phyloP scores from a whole-genome alignment of 2,797 vertebrate species.

The Antennarius maculatus region DNA sequence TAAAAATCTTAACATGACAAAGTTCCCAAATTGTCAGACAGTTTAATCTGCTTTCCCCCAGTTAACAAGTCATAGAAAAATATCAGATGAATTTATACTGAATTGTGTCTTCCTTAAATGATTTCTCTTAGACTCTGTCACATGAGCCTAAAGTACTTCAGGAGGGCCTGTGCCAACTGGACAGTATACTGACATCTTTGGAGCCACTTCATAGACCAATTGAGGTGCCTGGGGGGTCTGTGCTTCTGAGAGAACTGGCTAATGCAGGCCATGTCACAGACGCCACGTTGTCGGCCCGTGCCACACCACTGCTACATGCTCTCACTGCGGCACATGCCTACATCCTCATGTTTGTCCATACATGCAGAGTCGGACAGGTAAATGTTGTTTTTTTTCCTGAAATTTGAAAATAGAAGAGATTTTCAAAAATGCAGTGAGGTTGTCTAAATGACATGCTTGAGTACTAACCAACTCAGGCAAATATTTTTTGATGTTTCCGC shows the following conservation, averaged over 20 bases:
- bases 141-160: slow-evolving; percentile 96
- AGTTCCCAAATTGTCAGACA: no score
- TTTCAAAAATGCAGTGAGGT: no score
- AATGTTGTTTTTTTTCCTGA: slow-evolving; percentile 35
- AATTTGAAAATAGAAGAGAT: no score
- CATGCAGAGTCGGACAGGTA: slow-evolving; percentile 96
- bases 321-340: slow-evolving; percentile 95
- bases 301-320: slow-evolving; percentile 92
- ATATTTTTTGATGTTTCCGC: no score
- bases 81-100: background rate
- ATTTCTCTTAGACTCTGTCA: slow-evolving; percentile 86
- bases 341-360: slow-evolving; percentile 99
- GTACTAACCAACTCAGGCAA: no score
- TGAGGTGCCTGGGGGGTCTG: slow-evolving; percentile 93
- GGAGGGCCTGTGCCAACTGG: slow-evolving; percentile 93
- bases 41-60: no score
- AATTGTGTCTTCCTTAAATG: background rate
- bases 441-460: no score
- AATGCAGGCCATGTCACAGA: slow-evolving; percentile 92
- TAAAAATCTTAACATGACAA: no score
- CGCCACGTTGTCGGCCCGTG: slow-evolving; percentile 92
- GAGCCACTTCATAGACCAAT: slow-evolving; percentile 95
- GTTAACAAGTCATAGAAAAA: no score
- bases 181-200: slow-evolving; percentile 91
- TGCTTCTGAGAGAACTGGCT: slow-evolving; percentile 92